Base-by-base conservation (phyloP, 2,797 vertebrate genomes). In the Hybognathus amarus region DNA sequence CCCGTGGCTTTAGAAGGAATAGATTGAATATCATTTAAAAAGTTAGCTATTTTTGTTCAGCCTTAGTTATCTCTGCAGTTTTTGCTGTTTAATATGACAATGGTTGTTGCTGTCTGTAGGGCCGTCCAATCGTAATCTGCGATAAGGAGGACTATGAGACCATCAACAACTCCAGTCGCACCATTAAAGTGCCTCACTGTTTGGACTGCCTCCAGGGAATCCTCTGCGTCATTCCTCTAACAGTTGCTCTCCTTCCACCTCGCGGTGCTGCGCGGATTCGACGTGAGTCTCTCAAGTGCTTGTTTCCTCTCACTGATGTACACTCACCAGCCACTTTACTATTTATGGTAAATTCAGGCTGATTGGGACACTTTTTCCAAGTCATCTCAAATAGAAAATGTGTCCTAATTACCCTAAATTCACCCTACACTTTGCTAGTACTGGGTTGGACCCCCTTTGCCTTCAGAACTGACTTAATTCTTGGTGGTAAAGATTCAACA, bases 201-300 rank as follows among this genome's bases (percentile, higher is more conserved):
- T 96, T 99, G 92, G 98, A 99, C 93, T 99, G 98, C 79, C 95
- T 99, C 88, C 98, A 99, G 92, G 98, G 98, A 52, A 94, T 99
- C 90, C 95, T 99, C 83, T 98, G 97, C 0, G 98, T 99, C 64
- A 98, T 99, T 88, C 98, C 98, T 1, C 94, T 99, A n/a, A 9
- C 98, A 99, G 94, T 94, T 99, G 73, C 95, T 99, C 88, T 98
- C 98, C 83, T 99, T 98, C 94, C 98, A 99, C 87, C 96, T 99
- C 20, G 98, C 98, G 0, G 97, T 99, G 24, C 96, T 99, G 85
- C 90, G 98, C 85, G 98, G 97, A 86, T 99, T 92, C 0, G 98
- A 99, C 0, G 98, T 99, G 87, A 98, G 98, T 27, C 56, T 15
- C 68, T 40, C 27, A 11, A 40, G 27, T 17, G 7, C 59, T 56